These are phyloP conservation scores for Martes flavigula DNA, from an alignment of 2,797 vertebrate species.

Conservation along the genomic window DNA sequence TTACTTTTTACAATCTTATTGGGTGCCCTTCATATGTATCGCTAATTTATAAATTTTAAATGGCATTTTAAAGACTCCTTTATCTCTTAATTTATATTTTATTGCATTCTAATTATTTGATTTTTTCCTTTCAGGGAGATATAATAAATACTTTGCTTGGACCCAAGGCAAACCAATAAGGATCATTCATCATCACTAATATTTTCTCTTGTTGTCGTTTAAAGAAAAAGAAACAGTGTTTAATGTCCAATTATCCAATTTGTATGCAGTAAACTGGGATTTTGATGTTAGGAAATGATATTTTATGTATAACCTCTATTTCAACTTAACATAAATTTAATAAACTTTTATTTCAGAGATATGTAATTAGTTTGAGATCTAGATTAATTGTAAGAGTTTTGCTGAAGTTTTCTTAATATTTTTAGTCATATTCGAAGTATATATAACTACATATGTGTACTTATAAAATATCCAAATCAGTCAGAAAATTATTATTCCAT, in stretches of 20 bases:
- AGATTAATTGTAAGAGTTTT: constrained; percentile 31
- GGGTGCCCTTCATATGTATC: not conserved
- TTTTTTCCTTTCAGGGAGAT: constrained; percentile 80
- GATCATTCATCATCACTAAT: constrained; percentile 5
- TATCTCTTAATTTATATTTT: constrained; percentile 44
- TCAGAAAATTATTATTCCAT: constrained; percentile 33
- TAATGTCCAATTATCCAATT: not conserved
- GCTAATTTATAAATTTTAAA: constrained; percentile 36
- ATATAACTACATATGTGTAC: not conserved
- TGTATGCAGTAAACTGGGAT: not conserved
- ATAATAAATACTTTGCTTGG: constrained; percentile 74
- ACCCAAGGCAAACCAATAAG: constrained; percentile 58
- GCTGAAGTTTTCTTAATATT: constrained; percentile 40
- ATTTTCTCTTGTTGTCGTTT: not conserved
- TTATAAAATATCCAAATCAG: not conserved
- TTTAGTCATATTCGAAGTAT: constrained; percentile 12
- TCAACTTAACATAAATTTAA: constrained; percentile 10
- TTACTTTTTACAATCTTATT: constrained; percentile 37
- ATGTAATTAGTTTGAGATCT: not conserved
- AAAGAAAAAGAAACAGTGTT: constrained; percentile 9
- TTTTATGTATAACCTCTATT: not conserved
- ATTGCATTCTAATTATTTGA: constrained; percentile 45
- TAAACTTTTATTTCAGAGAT: constrained; percentile 33
- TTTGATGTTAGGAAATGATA: constrained; percentile 46
- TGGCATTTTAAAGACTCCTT: constrained; percentile 38